Evolutionary conservation across 2,113 vertebrate species (phyloP), one percentile per base, ranked within the genome.

Genomic region (Meleagris gallopavo): DNA sequence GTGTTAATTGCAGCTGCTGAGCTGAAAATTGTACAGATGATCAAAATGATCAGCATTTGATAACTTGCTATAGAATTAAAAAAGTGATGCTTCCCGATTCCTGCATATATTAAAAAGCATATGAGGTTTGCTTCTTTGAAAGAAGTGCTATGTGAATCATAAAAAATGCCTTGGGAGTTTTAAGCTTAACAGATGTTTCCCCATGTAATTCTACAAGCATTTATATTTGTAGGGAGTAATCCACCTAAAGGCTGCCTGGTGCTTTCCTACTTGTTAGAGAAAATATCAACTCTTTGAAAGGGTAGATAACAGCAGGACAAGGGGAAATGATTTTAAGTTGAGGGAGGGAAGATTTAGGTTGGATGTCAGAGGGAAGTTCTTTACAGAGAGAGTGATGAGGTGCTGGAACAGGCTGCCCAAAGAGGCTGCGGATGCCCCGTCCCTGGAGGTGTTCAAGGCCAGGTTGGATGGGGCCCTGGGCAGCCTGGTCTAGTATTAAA

Each of bases 111-210:
- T 73, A 50, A 85, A 82, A 92, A 82, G 58, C 13, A 29, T 64
- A 40, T 21, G 12, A 66, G 24, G 18, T 11, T 86, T 86, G 46
- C 22, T 79, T 78, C 32, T 84, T 90, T 80, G 62, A 87, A 89
- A 87, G 27, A 82, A 84, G 18, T 41, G 16, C 61, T 82, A 9
- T 60, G 45, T 57, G 62, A 88, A 69, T 82, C 54, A 70, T 69
- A 48, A 78, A 80, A 83, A 76, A 38, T 6, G 32, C 24, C 19
- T 73, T 64, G 38, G 32, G 34, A 91, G 16, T 87, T 90, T 14
- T 65, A 79, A 92, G 6, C 30, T 94, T 91, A 94, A 83, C 41
- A 85, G 62, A 52, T 87, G 17, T 94, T 89, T 58, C 25, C 11
- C 75, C 34, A 22, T 57, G 14, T 73, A 82, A 72, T 73, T 89